Base-by-base conservation (phyloP, 2,797 vertebrate species). In the Ambastaia sidthimunki region DNA sequence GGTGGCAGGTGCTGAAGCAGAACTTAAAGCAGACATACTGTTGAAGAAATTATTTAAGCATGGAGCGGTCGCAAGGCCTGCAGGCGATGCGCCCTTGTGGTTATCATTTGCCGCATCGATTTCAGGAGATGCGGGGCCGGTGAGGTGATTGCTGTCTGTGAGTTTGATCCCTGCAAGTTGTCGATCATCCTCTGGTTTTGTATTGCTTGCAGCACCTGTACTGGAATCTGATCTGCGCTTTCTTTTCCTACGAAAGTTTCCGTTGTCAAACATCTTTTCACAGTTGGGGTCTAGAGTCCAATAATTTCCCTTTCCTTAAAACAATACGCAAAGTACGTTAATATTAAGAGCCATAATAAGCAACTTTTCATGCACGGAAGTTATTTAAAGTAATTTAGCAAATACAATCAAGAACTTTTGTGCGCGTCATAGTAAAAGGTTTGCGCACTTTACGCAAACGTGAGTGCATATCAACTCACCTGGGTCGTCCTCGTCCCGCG, bases 221-320 rank as follows among this genome's bases (percentile, higher is more conserved):
- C 86, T 92, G n/a, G 94, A 91, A 78, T 99, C 98, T 0, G 97
- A 95, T 16, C 97, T 93, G 15, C 98, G 94, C 88, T 99, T 99
- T 80, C 97, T 93, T 80, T 98, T 99, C 84, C 98, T 87, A 3
- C 98, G 95, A 89, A 99, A 99, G 85, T 99, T 99, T 13, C 98
- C 98, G 0, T 99, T 99, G 89, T 99, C 98, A 78, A 99, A 99
- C 98, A 99, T 99, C 89, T 99, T 99, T 87, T 99, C 98, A 69
- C 98, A 99, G 94, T 99, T 99, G 13, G 98, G 98, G 86, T 99
- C 98, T 84, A 99, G 86, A 3, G 98, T 99, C 98, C 98, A 99
- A 88, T 99, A 99, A 87, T 99, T 99, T 52, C 98, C 98, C 79
- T 99, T 99, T 15, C 98, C 98, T 99, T 68, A 16, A 28, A 48